phyloP scores from a whole-genome alignment of 2,888 invertebrate genomes.

The Aphidoletes aphidimyza region DNA sequence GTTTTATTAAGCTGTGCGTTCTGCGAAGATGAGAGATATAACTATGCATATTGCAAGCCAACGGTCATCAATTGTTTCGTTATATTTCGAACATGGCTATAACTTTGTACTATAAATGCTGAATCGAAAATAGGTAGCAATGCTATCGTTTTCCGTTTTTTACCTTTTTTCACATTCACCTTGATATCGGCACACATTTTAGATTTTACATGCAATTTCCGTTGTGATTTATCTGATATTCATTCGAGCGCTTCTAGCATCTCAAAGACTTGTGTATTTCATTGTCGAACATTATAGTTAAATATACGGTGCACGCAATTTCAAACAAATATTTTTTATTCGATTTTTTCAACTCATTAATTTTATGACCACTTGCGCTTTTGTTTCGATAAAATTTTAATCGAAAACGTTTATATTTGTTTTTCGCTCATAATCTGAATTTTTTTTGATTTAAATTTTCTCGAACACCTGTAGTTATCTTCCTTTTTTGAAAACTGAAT shows the following conservation, averaged over 20 bases:
- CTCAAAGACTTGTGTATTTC: background rate
- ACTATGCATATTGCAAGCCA: background rate
- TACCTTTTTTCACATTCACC: background rate
- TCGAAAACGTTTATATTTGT: background rate
- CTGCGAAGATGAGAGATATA: background rate
- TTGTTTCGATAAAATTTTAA: background rate
- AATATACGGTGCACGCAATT: no score
- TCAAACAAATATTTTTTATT: no score
- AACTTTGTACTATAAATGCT: background rate
- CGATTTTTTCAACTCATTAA: background rate
- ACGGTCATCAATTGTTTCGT: slow-evolving; percentile 23
- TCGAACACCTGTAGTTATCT: no score
- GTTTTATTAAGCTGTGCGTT: background rate
- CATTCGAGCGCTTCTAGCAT: background rate
- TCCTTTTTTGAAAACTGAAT: no score
- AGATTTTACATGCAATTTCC: slow-evolving; percentile 3
- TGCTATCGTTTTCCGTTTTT: background rate
- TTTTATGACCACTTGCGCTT: background rate
- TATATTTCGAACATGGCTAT: background rate
- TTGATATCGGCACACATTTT: background rate
- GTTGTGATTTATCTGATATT: background rate
- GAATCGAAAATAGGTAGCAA: background rate
- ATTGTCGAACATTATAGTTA: background rate
- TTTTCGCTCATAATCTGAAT: no score
- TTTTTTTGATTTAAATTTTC: background rate